These are phyloP conservation scores for Oryzias melastigma DNA, from an alignment of 2,113 vertebrate species.

Conservation along the genomic window DNA sequence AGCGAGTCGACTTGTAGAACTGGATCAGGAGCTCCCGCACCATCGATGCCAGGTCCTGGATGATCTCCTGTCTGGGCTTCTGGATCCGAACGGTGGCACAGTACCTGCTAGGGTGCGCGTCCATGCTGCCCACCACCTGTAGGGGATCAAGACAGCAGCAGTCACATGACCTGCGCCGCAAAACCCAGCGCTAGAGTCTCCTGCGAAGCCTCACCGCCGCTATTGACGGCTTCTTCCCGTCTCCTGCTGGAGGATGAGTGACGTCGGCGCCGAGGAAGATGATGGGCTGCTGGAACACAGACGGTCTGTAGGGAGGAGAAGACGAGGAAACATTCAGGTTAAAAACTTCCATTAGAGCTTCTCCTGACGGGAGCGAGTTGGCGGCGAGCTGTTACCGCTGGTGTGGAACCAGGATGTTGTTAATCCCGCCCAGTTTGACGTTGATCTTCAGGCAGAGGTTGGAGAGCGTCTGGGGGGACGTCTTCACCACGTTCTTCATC, in stretches of 20 bases:
- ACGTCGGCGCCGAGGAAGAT: slow-evolving; percentile 98
- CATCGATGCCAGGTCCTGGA: slow-evolving; percentile 95
- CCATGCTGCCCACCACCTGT: slow-evolving; percentile 98
- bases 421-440: slow-evolving; percentile 93
- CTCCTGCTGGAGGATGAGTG: slow-evolving; percentile 95
- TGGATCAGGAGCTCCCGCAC: slow-evolving; percentile 96
- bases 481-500: slow-evolving; percentile 98
- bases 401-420: slow-evolving; percentile 97
- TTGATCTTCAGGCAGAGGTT: slow-evolving; percentile 87
- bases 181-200: background rate
- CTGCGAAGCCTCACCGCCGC: slow-evolving; percentile 87
- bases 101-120: slow-evolving; percentile 95
- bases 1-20: slow-evolving; percentile 97
- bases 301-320: slow-evolving; percentile 77
- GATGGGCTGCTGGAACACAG: slow-evolving; percentile 98
- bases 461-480: slow-evolving; percentile 95
- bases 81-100: slow-evolving; percentile 96
- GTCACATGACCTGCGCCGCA: too few relatives aligned
- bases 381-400: slow-evolving; percentile 81
- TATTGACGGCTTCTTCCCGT: slow-evolving; percentile 97
- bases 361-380: background rate
- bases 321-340: background rate
- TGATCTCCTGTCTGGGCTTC: slow-evolving; percentile 92
- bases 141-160: background rate
- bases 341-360: background rate